Conservation (phyloP, 2,797 vertebrate species). For the Pipistrellus kuhlii region DNA sequence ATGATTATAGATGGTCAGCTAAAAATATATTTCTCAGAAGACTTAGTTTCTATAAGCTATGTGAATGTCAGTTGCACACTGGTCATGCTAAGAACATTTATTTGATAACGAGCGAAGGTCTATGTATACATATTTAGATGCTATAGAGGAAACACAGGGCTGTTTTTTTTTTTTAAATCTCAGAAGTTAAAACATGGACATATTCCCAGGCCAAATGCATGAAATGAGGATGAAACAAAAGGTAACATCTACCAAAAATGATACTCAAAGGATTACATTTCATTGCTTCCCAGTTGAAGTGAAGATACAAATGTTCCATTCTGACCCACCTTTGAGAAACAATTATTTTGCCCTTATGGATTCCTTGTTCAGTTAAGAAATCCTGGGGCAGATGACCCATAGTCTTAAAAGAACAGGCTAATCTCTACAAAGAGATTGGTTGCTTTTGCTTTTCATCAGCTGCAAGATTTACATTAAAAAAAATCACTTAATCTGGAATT, state of each 20-base stretch:
- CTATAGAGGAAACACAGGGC: constrained; percentile 77
- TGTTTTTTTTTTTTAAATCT: constrained; percentile 68
- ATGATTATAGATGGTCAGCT: constrained; percentile 88
- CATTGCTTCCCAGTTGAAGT: constrained; percentile 86
- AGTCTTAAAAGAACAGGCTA: constrained; percentile 87
- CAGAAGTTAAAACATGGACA: constrained; percentile 83
- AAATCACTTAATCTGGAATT: constrained; percentile 86
- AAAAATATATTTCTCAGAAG: constrained; percentile 83
- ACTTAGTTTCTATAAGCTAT: constrained; percentile 77
- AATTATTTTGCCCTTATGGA: constrained; percentile 82
- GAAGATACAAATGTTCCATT: constrained; percentile 84
- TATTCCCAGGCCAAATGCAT: constrained; percentile 81
- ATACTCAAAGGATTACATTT: constrained; percentile 86
- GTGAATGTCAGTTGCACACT: constrained; percentile 77
- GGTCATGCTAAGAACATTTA: constrained; percentile 75
- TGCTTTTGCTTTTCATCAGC: constrained; percentile 86
- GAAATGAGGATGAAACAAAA: constrained; percentile 86
- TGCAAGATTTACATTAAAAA: constrained; percentile 86
- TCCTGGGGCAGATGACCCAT: constrained; percentile 83
- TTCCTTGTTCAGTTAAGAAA: constrained; percentile 84
- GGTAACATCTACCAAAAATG: constrained; percentile 84
- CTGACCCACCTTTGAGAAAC: constrained; percentile 84
- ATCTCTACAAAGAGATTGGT: constrained; percentile 84
- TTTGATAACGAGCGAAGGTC: constrained; percentile 77
- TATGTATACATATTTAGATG: constrained; percentile 75